phyloP scores from a whole-genome alignment of 2,888 invertebrate genomes.

The Pollenia amentaria region DNA sequence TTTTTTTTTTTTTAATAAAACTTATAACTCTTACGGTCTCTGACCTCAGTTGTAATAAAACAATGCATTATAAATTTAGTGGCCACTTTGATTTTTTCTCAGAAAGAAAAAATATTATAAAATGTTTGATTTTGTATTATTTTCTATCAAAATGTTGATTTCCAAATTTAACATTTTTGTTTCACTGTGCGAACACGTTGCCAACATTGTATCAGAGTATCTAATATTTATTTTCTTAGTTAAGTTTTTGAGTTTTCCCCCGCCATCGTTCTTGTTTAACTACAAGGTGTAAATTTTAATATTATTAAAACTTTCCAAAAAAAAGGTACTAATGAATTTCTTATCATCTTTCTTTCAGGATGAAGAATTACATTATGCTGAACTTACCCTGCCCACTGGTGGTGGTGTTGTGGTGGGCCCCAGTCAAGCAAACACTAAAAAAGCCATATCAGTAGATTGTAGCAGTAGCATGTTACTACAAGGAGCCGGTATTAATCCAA shows the following conservation, averaged over 20 bases:
- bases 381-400: conserved; percentile 81
- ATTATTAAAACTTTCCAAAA: conserved; percentile 43
- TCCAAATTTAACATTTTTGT: not conserved
- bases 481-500: conserved; percentile 75
- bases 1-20: too few relatives aligned
- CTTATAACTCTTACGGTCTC: too few relatives aligned
- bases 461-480: conserved; percentile 77
- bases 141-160: too few relatives aligned
- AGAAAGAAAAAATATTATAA: too few relatives aligned
- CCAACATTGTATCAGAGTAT: conserved; percentile 1
- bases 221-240: conserved; percentile 1
- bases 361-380: conserved; percentile 84
- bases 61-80: too few relatives aligned
- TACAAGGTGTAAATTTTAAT: conserved; percentile 56
- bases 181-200: not conserved
- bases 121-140: too few relatives aligned
- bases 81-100: too few relatives aligned
- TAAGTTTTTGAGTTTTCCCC: conserved; percentile 21
- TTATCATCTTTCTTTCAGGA: conserved; percentile 76
- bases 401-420: conserved; percentile 62
- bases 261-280: not conserved
- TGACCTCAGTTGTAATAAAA: too few relatives aligned
- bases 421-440: conserved; percentile 74
- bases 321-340: conserved; percentile 51
- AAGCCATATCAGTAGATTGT: conserved; percentile 78